Evolutionary conservation across 2,113 vertebrate species (phyloP).

Genomic region (Amphiprion percula): DNA sequence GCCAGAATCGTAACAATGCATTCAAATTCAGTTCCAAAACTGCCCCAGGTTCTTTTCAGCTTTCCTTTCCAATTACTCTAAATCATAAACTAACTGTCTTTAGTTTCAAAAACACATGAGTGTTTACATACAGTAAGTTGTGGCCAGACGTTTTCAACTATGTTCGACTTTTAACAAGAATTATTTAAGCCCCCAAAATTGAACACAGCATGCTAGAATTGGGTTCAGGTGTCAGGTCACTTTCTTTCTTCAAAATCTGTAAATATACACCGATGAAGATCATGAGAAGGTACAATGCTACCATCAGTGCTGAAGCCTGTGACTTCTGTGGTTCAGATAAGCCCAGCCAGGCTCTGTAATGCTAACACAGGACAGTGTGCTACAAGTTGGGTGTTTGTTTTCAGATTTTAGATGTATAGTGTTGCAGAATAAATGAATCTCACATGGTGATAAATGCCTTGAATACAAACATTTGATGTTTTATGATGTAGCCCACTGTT

Average conservation of each 20-base stretch:
- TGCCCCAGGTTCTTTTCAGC: too few species aligned
- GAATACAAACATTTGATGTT: background rate
- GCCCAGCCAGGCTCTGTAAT: too few species aligned
- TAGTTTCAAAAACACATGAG: too few species aligned
- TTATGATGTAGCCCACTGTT: background rate
- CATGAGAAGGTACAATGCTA: background rate
- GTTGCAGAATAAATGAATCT: background rate
- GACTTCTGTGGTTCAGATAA: too few species aligned
- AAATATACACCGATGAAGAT: background rate
- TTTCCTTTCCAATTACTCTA: too few species aligned
- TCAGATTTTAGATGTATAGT: background rate
- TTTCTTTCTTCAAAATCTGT: background rate
- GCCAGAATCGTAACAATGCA: too few species aligned
- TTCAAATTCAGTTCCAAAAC: too few species aligned
- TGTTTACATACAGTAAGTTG: too few species aligned
- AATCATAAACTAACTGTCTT: too few species aligned
- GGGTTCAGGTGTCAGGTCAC: background rate
- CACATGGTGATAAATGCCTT: background rate
- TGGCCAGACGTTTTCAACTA: too few species aligned
- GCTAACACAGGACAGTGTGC: background rate
- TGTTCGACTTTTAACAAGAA: too few species aligned
- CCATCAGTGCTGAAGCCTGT: background rate
- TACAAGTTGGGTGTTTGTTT: background rate
- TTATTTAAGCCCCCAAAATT: background rate
- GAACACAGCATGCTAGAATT: slow-evolving; percentile 11